Evolutionary conservation across 2,888 invertebrate genomes (phyloP), one percentile per base, ranked within the genome.

Genomic region (Cosmopolites sordidus): DNA sequence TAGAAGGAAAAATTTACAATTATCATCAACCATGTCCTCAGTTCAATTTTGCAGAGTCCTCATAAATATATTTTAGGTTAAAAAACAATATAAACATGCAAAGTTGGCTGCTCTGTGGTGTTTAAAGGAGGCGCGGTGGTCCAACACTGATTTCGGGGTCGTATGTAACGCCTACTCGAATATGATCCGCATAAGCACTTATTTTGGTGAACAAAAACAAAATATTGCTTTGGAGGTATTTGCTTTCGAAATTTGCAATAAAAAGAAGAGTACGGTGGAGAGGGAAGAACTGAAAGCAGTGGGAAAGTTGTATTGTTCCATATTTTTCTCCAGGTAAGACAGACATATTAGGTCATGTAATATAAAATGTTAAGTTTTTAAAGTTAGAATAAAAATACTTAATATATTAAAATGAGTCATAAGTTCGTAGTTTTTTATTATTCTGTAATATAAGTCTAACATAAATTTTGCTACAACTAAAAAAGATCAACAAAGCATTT

Each of bases 51-150:
- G n/a, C n/a, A n/a, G n/a, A n/a, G n/a, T n/a, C n/a, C n/a, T n/a
- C n/a, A n/a, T n/a, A n/a, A n/a, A n/a, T n/a, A n/a, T n/a, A n/a
- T n/a, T n/a, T n/a, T n/a, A n/a, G n/a, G n/a, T n/a, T n/a, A n/a
- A n/a, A 58, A 61, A 67, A 2, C 69, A 72, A 67, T 70, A 69
- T 63, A 62, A 69, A 9, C 77, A 78, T 43, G 81, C 82, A 0
- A 73, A 73, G 43, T 64, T 83, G 46, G 80, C 82, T 2, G 82
- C 83, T 0, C 73, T 79, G 50, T 80, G 82, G 79, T 74, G 79
- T 16, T 65, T 83, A 39, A 77, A 75, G 46, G 76, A 76, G 53
- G 79, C 81, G 0, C 60, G 80, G 11, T 67, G 73, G 41, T 75
- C 78, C 0, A 77, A 76, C 56, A 74, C 75, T 1, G 77, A 82